These are phyloP conservation scores for Lemur catta DNA, from an alignment of 2,797 vertebrate genomes.

Conservation along the genomic window DNA sequence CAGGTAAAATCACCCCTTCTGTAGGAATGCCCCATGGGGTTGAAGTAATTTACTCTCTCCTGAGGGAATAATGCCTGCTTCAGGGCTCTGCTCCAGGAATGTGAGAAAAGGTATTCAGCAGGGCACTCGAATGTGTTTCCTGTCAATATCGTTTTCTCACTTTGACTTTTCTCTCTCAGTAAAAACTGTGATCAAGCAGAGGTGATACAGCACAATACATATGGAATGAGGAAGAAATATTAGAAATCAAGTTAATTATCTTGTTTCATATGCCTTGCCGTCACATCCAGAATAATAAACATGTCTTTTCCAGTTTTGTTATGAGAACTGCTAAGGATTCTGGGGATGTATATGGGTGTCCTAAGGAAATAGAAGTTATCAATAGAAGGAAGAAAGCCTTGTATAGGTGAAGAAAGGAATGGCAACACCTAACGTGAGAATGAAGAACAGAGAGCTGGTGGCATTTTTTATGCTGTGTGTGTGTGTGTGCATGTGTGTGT, in stretches of 20 bases:
- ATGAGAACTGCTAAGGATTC: background rate
- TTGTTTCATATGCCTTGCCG: background rate
- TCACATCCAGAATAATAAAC: background rate
- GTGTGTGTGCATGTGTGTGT: fast-evolving
- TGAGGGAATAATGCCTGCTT: background rate
- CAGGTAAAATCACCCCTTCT: slow-evolving; percentile 78
- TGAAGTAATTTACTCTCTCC: background rate
- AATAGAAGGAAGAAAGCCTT: background rate
- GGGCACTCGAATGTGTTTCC: background rate
- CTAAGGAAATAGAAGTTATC: background rate
- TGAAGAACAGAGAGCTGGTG: background rate
- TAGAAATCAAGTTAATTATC: background rate
- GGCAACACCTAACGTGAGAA: background rate
- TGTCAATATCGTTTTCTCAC: background rate
- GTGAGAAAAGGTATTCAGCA: background rate
- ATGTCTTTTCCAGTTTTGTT: background rate
- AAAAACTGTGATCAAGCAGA: background rate
- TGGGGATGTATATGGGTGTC: background rate
- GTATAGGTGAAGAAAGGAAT: background rate
- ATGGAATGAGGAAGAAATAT: background rate
- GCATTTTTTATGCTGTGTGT: background rate
- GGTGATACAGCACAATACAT: background rate
- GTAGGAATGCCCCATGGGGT: fast-evolving
- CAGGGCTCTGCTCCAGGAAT: background rate
- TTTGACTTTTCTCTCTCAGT: background rate